Evolutionary conservation across 92 coral and sea anemone genomes (phyloP), one percentile per base, ranked within the genome.

Genomic region (Umimayanthus chanpuru): DNA sequence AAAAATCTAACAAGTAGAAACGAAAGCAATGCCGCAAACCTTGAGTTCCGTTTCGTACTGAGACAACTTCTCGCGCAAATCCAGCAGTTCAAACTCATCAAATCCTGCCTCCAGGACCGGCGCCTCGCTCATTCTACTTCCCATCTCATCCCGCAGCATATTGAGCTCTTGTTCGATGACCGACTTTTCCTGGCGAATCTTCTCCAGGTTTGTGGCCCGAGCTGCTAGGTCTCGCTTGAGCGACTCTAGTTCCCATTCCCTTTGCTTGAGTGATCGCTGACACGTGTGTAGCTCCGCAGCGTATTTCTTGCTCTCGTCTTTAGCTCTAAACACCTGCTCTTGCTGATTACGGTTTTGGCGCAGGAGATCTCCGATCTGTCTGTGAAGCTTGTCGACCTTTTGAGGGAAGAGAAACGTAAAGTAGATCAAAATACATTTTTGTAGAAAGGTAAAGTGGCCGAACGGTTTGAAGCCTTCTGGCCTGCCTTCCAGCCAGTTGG

Each of bases 191-290:
- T 89, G 88, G 39, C 93, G 89, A 44, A 95, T 72, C 91, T 81
- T 92, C 66, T 97, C 98, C 83, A 97, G 85, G 79, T 85, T 76
- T 72, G 77, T 88, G 64, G 83, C 82, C 68, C 91, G 92, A 82
- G 90, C 88, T 85, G 88, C 93, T 36, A 95, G 89, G 76, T 97
- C 99, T 65, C 96, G 96, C 76, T 93, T 94, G 25, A 95, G 90
- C n/a, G 94, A 89, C 92, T 97, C 99, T 38, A 94, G 86, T 92
- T 97, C 99, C 90, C 96, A 85, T 87, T 95, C 97, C 68, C 89
- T 92, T 80, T 97, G 97, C 4, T 96, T 92, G n/a, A 95, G 88
- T 81, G 88, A 87, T 67, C 97, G 95, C 89, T 97, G 94, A 12
- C 94, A 83, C n/a, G 94, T 73, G 26, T 90, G 75, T 4, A 97